Evolutionary conservation across 1,140 invertebrate species (phyloP), one percentile per base, ranked within the genome.

Genomic region (Dreissena rostriformis): DNA sequence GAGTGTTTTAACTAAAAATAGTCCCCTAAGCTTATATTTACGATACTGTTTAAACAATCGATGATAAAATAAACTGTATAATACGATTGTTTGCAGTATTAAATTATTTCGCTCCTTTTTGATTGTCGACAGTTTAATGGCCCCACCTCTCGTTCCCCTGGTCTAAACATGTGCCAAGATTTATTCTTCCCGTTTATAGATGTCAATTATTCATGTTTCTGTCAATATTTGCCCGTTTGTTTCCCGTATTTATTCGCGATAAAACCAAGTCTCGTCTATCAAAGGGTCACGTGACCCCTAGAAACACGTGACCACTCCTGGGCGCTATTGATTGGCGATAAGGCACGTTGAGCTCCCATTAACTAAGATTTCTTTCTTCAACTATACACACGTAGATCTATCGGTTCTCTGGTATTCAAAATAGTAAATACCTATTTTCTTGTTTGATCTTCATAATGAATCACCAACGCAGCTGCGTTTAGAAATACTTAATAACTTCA

Each of bases 11-110:
- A 19, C 57, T 61, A 61, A 61, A 61, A n/a, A 61, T 61, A 61
- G 57, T 24, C 22, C 2, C 22, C 57, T 61, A n/a, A n/a, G 57
- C 57, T 19, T 24, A 24, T 61, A 61, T 61, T 61, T 61, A 61
- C 22, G 57, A 61, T 61, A 5, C 57, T 61, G 57, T 61, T 61
- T 61, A 61, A 61, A 61, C 57, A 6, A 61, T 61, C 17, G 57
- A 61, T 61, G 12, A 61, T 61, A 61, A 61, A 61, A 61, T 61
- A 61, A 61, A 61, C 22, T 61, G 17, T 61, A n/a, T 61, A 61
- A 61, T 61, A 24, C 17, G 11, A 61, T 61, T 61, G 57, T 61
- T 61, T n/a, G 22, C 22, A 61, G 57, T 61, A 61, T 61, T 61
- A 61, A 61, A 61, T 61, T 61, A 61, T 61, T 61, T 61, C 22